Conservation (phyloP, 2,113 vertebrate genomes). For the Paramisgurnus dabryanus region DNA sequence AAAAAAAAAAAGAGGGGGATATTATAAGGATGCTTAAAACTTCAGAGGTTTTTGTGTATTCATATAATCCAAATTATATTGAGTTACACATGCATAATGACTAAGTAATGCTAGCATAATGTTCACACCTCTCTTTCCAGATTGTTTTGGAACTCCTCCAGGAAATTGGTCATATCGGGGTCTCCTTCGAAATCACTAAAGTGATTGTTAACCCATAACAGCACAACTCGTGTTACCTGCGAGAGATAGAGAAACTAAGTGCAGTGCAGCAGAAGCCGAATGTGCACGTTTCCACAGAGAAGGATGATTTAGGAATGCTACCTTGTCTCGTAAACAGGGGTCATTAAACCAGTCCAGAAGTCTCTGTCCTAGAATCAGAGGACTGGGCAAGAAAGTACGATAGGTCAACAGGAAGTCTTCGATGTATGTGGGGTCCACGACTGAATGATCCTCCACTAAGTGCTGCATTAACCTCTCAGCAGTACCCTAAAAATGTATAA, state of each 20-base stretch:
- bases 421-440: constrained; percentile 97
- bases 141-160: constrained; percentile 98
- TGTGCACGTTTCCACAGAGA: neutral
- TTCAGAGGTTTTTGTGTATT: too few species aligned
- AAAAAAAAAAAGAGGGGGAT: neutral
- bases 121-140: constrained; percentile 91
- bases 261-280: neutral
- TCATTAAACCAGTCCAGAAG: constrained; percentile 99
- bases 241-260: constrained; percentile 22
- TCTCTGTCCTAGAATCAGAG: constrained; percentile 96
- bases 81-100: too few species aligned
- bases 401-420: constrained; percentile 98
- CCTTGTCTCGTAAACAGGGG: constrained; percentile 99
- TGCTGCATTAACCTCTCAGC: constrained; percentile 96
- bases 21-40: neutral
- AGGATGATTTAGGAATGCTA: constrained; percentile 47
- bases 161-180: constrained; percentile 91
- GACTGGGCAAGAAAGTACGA: constrained; percentile 95
- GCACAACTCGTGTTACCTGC: constrained; percentile 97
- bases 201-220: constrained; percentile 99
- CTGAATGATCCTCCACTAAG: constrained; percentile 96
- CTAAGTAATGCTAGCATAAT: neutral
- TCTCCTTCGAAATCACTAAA: constrained; percentile 99
- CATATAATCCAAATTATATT: neutral
- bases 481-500: constrained; percentile 80